Conservation (phyloP, 1,140 invertebrate genomes). For the Bombus fervidus region DNA sequence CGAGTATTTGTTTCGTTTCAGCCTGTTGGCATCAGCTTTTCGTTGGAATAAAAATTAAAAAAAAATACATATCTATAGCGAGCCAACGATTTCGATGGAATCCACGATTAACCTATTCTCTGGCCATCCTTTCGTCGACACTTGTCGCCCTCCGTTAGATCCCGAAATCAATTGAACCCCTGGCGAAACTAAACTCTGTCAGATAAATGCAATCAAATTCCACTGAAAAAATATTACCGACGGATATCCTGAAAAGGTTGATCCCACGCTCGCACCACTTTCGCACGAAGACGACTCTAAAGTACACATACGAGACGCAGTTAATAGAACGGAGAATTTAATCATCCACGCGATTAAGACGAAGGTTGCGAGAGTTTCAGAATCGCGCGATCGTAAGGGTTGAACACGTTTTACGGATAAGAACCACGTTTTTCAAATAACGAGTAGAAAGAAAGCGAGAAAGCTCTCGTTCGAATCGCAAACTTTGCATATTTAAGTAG, state of each 20-base stretch:
- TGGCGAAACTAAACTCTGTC: neutral
- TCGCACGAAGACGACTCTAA: neutral
- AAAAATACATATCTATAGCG: neutral
- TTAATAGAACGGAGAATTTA: neutral
- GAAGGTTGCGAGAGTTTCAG: neutral
- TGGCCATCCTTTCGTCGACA: neutral
- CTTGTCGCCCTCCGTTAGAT: neutral
- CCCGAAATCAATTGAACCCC: constrained; percentile 26
- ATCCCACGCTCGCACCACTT: neutral
- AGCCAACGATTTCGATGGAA: neutral
- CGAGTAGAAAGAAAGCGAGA: neutral
- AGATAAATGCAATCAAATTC: constrained; percentile 44
- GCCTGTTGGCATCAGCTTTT: neutral
- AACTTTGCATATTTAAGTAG: too few relatives aligned
- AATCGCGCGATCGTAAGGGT: neutral
- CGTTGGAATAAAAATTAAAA: neutral
- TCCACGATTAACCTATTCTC: neutral
- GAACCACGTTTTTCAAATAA: too few relatives aligned
- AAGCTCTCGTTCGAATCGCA: neutral
- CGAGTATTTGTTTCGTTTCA: neutral
- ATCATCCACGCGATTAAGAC: neutral
- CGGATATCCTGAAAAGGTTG: neutral
- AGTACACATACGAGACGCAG: neutral
- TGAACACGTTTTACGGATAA: too few relatives aligned
- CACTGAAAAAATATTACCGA: constrained; percentile 8